These are phyloP conservation scores for Hafferia zeledoni DNA, from an alignment of 2,797 vertebrate genomes.

Conservation along the genomic window DNA sequence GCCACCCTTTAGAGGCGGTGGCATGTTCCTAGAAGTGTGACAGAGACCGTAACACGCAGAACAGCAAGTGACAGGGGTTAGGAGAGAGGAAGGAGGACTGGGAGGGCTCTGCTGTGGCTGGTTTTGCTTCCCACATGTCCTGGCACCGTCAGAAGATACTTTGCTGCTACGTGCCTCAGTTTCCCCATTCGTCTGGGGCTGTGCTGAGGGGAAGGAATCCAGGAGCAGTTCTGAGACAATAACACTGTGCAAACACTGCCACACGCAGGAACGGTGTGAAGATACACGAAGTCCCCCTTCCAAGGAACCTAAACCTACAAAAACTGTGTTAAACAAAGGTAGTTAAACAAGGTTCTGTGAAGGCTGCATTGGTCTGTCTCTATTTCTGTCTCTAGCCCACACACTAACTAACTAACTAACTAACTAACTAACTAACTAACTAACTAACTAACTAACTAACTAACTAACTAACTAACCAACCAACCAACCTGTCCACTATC, in stretches of 20 bases:
- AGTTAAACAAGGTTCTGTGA: neutral
- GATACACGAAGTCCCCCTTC: conserved; percentile 42
- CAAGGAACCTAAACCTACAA: neutral
- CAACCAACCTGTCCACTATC: neutral
- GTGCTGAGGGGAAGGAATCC: neutral
- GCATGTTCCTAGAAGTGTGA: neutral
- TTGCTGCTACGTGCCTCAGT: conserved; percentile 23
- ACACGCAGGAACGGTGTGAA: conserved; percentile 57
- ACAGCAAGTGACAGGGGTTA: accelerated
- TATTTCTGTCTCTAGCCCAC: accelerated
- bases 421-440: neutral
- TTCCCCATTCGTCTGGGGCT: neutral
- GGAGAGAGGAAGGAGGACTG: neutral
- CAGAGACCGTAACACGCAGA: accelerated
- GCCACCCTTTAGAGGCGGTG: neutral
- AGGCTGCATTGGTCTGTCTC: neutral
- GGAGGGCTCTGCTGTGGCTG: neutral
- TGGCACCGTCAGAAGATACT: neutral
- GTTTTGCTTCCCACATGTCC: accelerated
- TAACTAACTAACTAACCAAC: neutral
- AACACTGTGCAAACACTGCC: conserved; percentile 62
- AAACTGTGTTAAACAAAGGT: accelerated
- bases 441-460: too few species aligned
- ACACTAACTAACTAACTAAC: neutral
- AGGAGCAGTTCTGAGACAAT: neutral